Conservation (phyloP, 2,113 vertebrate species). For the Myotis yumanensis region DNA sequence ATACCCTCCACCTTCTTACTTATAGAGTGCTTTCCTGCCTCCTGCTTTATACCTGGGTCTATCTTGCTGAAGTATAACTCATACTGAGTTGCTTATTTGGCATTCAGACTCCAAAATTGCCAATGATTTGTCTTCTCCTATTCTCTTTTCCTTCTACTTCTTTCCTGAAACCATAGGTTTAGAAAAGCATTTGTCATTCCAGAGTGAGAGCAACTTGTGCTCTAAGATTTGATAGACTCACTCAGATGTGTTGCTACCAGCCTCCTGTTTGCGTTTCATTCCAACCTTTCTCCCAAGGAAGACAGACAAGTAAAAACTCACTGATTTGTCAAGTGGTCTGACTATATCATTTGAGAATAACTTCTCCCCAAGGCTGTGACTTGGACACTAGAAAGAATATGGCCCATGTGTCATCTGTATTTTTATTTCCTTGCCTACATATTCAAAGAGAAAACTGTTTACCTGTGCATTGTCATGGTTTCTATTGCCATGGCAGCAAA, state of each 20-base stretch:
- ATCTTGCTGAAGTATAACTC: background rate
- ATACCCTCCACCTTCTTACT: background rate
- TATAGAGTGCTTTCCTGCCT: background rate
- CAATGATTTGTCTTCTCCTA: background rate
- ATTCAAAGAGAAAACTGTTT: slow-evolving; percentile 33
- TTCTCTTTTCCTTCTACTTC: background rate
- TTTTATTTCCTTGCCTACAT: slow-evolving; percentile 50
- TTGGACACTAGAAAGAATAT: background rate
- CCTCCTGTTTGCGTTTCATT: background rate
- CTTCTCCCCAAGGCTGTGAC: background rate
- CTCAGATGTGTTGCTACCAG: background rate
- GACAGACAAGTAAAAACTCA: background rate
- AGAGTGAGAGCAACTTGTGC: background rate
- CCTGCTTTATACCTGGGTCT: background rate
- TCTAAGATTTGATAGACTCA: background rate
- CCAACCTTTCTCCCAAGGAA: background rate
- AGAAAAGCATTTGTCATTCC: background rate
- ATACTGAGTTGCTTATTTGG: background rate
- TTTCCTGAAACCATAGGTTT: background rate
- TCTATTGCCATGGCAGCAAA: slow-evolving; percentile 54
- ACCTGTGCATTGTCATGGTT: slow-evolving; percentile 17
- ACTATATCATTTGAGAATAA: background rate
- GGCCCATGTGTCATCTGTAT: background rate
- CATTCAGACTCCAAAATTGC: background rate
- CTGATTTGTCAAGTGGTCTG: background rate